Evolutionary conservation across 2,888 invertebrate species (phyloP).

Genomic region (Biston betularia): DNA sequence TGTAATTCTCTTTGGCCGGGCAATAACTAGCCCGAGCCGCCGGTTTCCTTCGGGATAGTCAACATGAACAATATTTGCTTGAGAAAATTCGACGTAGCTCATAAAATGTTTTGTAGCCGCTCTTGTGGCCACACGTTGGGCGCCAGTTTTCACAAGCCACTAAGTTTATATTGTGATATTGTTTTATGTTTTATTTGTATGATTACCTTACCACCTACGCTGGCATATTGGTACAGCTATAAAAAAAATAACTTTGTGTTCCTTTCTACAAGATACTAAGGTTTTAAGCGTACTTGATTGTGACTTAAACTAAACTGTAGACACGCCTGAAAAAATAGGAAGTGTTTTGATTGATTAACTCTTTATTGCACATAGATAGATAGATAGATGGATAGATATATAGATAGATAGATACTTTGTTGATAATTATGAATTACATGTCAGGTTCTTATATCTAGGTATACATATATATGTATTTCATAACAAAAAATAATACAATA

Average conservation of each 20-base stretch:
- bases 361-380: too few relatives aligned
- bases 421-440: too few relatives aligned
- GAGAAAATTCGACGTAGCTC: constrained; percentile 17
- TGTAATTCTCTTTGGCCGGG: constrained; percentile 32
- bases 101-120: constrained; percentile 11
- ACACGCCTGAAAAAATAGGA: too few relatives aligned
- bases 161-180: constrained; percentile 1
- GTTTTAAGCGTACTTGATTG: neutral
- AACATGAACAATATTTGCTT: constrained; percentile 16
- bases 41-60: constrained; percentile 19
- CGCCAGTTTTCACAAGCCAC: constrained; percentile 17
- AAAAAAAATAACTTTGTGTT: neutral
- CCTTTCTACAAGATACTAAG: neutral
- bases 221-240: neutral
- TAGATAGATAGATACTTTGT: too few relatives aligned
- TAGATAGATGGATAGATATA: too few relatives aligned
- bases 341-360: too few relatives aligned
- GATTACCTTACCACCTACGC: neutral
- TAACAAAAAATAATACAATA: too few relatives aligned
- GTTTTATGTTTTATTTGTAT: constrained; percentile 8
- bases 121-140: constrained; percentile 12
- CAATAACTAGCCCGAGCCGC: constrained; percentile 30
- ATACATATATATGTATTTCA: too few relatives aligned
- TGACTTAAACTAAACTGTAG: too few relatives aligned
- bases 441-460: too few relatives aligned